These are phyloP conservation scores for Cheilosia grossa DNA, from an alignment of 2,888 invertebrate species.

Conservation along the genomic window DNA sequence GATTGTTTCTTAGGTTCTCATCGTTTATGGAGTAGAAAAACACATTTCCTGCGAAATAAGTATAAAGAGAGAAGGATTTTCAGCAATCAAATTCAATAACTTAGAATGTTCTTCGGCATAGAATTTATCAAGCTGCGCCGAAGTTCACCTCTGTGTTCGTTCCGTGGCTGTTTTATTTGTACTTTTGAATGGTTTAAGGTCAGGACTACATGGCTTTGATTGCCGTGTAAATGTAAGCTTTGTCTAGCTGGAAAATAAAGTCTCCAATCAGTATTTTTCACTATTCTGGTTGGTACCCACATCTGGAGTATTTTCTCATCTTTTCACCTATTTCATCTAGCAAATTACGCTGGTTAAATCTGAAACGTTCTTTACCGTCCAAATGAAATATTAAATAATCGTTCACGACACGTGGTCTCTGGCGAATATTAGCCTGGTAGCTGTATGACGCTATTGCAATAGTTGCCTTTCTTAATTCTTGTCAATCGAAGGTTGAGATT, in stretches of 20 bases:
- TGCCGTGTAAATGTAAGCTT: neutral
- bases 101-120: neutral
- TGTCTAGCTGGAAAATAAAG: too few species aligned
- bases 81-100: too few species aligned
- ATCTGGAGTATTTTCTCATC: neutral
- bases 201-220: neutral
- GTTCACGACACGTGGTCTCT: too few species aligned
- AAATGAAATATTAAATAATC: conserved; percentile 4
- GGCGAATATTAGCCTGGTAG: too few species aligned
- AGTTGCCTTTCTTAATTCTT: neutral
- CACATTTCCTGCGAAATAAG: too few species aligned
- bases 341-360: neutral
- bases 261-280: neutral
- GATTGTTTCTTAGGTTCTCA: too few species aligned
- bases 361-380: neutral
- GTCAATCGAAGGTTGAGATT: neutral
- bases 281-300: neutral
- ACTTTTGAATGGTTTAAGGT: neutral
- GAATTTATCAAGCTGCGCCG: conserved; percentile 19
- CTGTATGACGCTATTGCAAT: conserved; percentile 5
- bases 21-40: too few species aligned
- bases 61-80: too few species aligned
- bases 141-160: neutral
- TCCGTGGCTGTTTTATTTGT: conserved; percentile 1
- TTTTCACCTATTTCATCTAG: neutral